Base-by-base conservation (phyloP, 2,113 vertebrate species). In the Lanius collurio region DNA sequence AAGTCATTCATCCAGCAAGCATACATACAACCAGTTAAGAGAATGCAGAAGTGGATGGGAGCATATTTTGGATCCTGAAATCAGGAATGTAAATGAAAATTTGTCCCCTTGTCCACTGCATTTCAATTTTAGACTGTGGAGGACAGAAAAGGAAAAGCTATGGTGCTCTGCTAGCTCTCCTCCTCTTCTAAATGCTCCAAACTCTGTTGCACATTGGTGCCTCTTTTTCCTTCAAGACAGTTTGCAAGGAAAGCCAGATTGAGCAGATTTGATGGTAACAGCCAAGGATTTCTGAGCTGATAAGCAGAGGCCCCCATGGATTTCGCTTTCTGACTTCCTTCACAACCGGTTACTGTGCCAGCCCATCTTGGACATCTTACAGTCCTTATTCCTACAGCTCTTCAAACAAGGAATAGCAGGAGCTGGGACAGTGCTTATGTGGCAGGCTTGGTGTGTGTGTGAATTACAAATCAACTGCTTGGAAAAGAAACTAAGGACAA, bases 201-300 rank as follows among this genome's bases (percentile, higher is more conserved):
- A 87, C 26, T 53, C 50, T 46, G 28, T 9, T 73, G n/a, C 41
- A 76, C 31, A 23, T 12, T 74, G n/a, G 18, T 68, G 31, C 46
- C 64, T 52, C 69, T 79, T 84, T 46, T 93, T 68, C 30, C 41
- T 87, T 78, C 84, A 65, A 37, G 57, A 42, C 24, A 57, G 81
- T 68, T 82, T 55, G 49, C 60, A 79, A 80, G 42, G 53, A 87
- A 93, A 79, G 62, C n/a, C 89, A 82, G 67, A 81, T 13, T 44
- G 81, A 89, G 57, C 64, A 92, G 76, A 86, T 91, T 89, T 91
- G 69, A 94, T 39, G 46, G 49, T 57, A 95, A 85, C 2, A 4
- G 67, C 70, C 83, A 82, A 84, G 76, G 93, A 65, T 79, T 90
- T 84, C 67, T 65, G 57, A 94, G 65, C 77, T 76, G 83, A 73